phyloP scores from a whole-genome alignment of 2,888 invertebrate genomes.

The Agrochola circellaris region DNA sequence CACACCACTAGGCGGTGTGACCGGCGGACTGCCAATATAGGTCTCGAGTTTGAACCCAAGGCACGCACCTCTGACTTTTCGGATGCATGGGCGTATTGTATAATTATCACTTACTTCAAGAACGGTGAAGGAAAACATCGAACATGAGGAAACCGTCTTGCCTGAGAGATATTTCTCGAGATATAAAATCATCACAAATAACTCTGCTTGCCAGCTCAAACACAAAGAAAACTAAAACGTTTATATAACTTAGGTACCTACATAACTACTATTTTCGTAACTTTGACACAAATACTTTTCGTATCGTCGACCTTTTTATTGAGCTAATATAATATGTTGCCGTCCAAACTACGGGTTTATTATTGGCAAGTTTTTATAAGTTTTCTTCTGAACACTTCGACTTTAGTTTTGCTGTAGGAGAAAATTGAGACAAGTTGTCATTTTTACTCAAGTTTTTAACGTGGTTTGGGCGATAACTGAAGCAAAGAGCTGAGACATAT shows the following conservation, averaged over 20 bases:
- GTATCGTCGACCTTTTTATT: slow-evolving; percentile 48
- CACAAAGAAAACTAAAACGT: slow-evolving; percentile 21
- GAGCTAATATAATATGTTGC: slow-evolving; percentile 34
- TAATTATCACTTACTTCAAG: no score
- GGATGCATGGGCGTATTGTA: no score
- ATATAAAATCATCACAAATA: no score
- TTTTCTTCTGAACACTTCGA: slow-evolving; percentile 19
- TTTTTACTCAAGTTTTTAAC: slow-evolving; percentile 5
- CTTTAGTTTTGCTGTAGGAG: slow-evolving; percentile 2
- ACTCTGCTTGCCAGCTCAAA: background rate
- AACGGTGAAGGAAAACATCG: no score
- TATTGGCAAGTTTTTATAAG: slow-evolving; percentile 46
- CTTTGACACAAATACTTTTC: slow-evolving; percentile 37
- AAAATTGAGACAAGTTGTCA: background rate
- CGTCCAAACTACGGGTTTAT: slow-evolving; percentile 33
- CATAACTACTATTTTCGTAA: background rate
- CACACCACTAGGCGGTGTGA: no score
- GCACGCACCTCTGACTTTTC: no score
- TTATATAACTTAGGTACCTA: slow-evolving; percentile 12
- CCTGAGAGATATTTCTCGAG: no score
- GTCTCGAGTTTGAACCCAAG: no score
- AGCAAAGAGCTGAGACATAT: background rate
- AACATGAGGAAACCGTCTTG: no score
- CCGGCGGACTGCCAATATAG: no score
- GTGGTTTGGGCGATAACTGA: background rate